Evolutionary conservation across 2,888 invertebrate genomes (phyloP), one percentile per base, ranked within the genome.

Genomic region (Himalopsyche tibetana): DNA sequence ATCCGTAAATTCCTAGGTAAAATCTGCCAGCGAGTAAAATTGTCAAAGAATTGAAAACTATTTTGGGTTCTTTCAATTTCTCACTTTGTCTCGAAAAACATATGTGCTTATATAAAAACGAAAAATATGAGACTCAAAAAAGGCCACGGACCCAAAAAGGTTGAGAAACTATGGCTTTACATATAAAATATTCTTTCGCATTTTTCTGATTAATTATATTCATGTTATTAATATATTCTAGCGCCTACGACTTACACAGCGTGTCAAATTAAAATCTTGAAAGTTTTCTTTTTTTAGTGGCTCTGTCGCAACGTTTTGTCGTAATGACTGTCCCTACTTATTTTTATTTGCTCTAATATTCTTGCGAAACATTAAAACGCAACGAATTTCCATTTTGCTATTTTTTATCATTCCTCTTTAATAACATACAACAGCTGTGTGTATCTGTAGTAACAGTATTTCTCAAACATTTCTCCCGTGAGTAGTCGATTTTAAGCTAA

Each of bases 211-310:
- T 63, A 63, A 63, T 63, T 19, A 19, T 1, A 4, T 63, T 63
- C 19, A 63, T 6, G 5, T 19, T 63, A 28, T 63, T 63, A 63
- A 63, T 19, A 63, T 63, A 63, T 63, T 63, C 28, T 63, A 19
- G 9, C 63, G n/a, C n/a, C 63, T 63, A 19, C 40, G n/a, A 81
- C 51, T n/a, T 51, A 81, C 9, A 45, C 28, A 45, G 51, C 81
- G 81, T 81, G 17, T 81, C 81, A 81, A 81, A 81, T 81, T 81
- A 81, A 63, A 63, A 51, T 45, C 42, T 15, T 51, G 51, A 45
- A 51, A 81, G 51, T 19, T 42, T 81, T 81, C 51, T 51, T 81
- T 81, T 81, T 63, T 28, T 63, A 63, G 19, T 63, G 3, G 63
- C 19, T 63, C 19, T 63, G 63, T 63, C 6, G 63, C 28, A 63